Conservation (phyloP, 1,140 invertebrate genomes). For the Papilio polyxenes region DNA sequence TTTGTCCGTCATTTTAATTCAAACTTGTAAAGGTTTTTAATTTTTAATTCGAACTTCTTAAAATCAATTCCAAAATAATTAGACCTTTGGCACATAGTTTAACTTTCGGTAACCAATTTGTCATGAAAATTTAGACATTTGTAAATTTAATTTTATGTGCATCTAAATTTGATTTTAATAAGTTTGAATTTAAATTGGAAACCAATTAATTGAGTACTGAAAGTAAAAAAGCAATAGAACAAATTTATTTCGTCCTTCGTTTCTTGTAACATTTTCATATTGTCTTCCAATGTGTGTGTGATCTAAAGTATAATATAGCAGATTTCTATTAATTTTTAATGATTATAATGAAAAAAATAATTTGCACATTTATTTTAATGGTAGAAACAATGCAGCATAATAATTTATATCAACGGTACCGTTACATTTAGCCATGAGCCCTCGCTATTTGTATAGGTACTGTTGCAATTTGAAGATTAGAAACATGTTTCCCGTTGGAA, state of each 20-base stretch:
- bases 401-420: conserved; percentile 35
- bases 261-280: conserved; percentile 61
- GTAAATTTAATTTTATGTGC: too few species aligned
- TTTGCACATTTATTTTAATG: conserved; percentile 41
- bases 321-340: conserved; percentile 33
- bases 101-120: neutral
- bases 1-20: neutral
- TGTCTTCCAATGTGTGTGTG: conserved; percentile 78
- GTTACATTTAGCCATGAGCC: conserved; percentile 61
- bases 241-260: conserved; percentile 52
- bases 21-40: neutral
- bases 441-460: conserved; percentile 64
- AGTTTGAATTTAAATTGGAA: conserved; percentile 40
- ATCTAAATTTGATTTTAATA: neutral
- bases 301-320: conserved; percentile 54
- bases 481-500: conserved; percentile 34
- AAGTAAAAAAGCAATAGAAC: conserved; percentile 48
- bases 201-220: conserved; percentile 44
- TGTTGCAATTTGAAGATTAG: conserved; percentile 44
- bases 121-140: neutral
- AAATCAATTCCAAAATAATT: neutral
- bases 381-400: conserved; percentile 62
- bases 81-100: neutral
- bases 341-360: neutral
- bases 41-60: neutral